Conservation (phyloP, 2,888 invertebrate species). For the Geotrupes spiniger region DNA sequence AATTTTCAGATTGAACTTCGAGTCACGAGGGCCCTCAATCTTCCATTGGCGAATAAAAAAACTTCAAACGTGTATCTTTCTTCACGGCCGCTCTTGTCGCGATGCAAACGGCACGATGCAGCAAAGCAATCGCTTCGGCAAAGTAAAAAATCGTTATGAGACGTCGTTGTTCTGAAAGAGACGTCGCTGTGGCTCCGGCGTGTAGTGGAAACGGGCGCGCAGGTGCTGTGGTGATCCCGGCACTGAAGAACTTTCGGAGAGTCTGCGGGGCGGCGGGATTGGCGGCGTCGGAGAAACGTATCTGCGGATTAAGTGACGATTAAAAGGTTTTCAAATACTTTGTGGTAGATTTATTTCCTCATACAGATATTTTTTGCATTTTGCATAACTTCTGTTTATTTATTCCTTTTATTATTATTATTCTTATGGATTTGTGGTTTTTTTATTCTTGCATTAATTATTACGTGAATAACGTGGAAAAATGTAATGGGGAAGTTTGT, state of each 20-base stretch:
- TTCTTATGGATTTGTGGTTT: no score
- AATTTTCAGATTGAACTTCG: no score
- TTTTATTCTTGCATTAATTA: no score
- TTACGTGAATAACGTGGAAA: no score
- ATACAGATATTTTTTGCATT: no score
- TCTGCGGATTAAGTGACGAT: conserved; percentile 41
- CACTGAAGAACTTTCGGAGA: conserved; percentile 66
- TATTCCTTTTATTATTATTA: not conserved
- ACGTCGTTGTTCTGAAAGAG: conserved; percentile 51
- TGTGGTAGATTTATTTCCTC: no score
- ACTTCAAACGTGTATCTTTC: not conserved
- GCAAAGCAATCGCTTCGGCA: conserved; percentile 13
- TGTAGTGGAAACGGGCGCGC: conserved; percentile 60
- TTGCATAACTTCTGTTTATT: no score
- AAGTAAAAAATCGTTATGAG: conserved; percentile 38
- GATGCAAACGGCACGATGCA: not conserved
- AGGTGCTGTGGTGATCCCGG: conserved; percentile 69
- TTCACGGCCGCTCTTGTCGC: not conserved
- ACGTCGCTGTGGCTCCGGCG: conserved; percentile 58
- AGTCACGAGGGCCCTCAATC: no score
- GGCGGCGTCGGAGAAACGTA: conserved; percentile 62
- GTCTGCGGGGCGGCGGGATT: conserved; percentile 60
- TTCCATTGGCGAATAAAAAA: no score
- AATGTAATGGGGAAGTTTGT: no score
- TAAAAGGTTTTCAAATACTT: not conserved